These are phyloP conservation scores for Acanthosepion lycidas DNA, from an alignment of 2,888 invertebrate species.

Conservation along the genomic window DNA sequence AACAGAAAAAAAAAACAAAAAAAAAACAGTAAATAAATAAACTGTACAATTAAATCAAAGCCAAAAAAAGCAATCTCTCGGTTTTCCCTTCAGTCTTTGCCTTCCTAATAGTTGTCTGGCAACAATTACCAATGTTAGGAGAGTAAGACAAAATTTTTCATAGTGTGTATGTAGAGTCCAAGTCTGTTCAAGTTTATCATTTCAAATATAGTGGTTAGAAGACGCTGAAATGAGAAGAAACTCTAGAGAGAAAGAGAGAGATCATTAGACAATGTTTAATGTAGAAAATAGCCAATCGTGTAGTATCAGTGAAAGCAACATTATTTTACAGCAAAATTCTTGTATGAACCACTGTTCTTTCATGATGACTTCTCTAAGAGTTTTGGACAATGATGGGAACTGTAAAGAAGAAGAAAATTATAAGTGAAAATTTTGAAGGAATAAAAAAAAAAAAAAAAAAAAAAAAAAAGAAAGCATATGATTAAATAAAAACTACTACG, in stretches of 20 bases:
- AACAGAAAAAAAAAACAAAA: too few relatives aligned
- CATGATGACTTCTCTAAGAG: background rate
- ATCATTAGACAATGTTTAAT: background rate
- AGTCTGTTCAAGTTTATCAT: background rate
- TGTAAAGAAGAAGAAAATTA: conserved; percentile 49
- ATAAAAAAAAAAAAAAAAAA: too few relatives aligned
- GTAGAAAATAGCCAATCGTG: background rate
- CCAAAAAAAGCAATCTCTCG: background rate
- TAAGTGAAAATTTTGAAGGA: too few relatives aligned
- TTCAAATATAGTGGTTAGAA: background rate
- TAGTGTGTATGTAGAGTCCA: background rate
- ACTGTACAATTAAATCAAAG: background rate
- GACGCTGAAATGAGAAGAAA: too few relatives aligned
- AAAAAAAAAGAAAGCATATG: too few relatives aligned
- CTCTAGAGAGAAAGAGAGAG: too few relatives aligned
- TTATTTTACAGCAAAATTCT: background rate
- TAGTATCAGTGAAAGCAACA: background rate
- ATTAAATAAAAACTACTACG: too few relatives aligned
- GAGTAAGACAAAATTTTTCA: background rate
- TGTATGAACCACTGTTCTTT: background rate
- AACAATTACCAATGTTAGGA: background rate
- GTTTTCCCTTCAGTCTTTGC: background rate
- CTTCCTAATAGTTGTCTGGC: background rate
- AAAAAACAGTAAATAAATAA: too few relatives aligned
- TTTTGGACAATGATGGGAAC: conserved; percentile 55